A percentile compares a stretch with the other conserved stretches of the same genome.
These are phyloP conservation scores for Rhabditoides inermis DNA, from an alignment of 2,888 invertebrate genomes.

Conservation along the genomic window DNA sequence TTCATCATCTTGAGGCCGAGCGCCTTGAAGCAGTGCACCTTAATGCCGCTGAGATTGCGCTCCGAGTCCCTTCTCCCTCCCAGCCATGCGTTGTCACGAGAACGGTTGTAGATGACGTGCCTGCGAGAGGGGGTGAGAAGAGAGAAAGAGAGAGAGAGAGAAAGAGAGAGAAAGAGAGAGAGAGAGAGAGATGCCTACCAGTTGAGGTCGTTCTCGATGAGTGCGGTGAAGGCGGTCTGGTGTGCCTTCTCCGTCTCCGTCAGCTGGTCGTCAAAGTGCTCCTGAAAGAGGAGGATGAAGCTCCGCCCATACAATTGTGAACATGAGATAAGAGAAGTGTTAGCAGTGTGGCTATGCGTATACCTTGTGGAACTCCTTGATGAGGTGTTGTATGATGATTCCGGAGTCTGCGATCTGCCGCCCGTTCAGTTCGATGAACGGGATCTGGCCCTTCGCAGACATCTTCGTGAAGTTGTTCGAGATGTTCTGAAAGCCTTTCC, in stretches of 20 bases:
- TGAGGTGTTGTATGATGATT: constrained; percentile 64
- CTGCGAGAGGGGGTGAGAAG: constrained; percentile 6
- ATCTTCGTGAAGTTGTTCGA: constrained; percentile 38
- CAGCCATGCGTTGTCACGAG: too few species aligned
- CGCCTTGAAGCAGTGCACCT: too few species aligned
- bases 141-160: constrained; percentile 10
- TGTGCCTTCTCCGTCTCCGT: too few species aligned
- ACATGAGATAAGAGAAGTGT: too few species aligned
- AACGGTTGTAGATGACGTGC: too few species aligned
- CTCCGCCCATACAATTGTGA: too few species aligned
- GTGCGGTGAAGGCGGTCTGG: constrained; percentile 11
- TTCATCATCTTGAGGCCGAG: too few species aligned
- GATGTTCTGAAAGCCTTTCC: constrained; percentile 32
- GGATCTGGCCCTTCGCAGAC: constrained; percentile 59
- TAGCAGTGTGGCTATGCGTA: too few species aligned
- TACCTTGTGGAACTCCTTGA: constrained; percentile 8
- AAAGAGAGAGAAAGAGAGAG: constrained; percentile 14
- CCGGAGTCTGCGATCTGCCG: constrained; percentile 86
- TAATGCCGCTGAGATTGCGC: too few species aligned
- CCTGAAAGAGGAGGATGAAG: too few species aligned
- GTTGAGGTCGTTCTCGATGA: constrained; percentile 12
- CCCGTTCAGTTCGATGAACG: constrained; percentile 87
- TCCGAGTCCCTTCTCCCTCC: too few species aligned
- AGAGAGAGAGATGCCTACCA: constrained; percentile 9
- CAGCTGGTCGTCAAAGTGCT: too few species aligned